Evolutionary conservation across 2,888 invertebrate species (phyloP).

Genomic region (Cremastinae sp.): DNA sequence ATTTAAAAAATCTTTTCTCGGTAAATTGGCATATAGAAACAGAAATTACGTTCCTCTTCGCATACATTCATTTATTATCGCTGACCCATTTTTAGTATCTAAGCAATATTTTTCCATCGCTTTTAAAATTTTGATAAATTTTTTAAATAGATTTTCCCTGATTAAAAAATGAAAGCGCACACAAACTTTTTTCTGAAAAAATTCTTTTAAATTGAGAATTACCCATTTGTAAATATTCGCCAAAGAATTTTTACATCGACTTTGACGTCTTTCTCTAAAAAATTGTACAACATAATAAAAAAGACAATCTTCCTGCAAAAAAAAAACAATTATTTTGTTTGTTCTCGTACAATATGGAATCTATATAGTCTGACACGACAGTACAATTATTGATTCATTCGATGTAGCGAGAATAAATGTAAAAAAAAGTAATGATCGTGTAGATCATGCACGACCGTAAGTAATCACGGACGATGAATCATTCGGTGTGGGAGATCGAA

Average conservation of each 20-base stretch:
- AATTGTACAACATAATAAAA: not conserved
- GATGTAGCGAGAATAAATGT: slow-evolving; percentile 42
- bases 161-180: too few species aligned
- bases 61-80: too few species aligned
- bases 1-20: too few species aligned
- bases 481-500: slow-evolving; percentile 33
- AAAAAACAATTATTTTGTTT: slow-evolving; percentile 27
- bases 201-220: too few species aligned
- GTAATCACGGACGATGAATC: slow-evolving; percentile 46
- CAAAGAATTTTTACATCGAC: not conserved
- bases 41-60: too few species aligned
- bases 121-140: too few species aligned
- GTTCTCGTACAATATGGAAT: slow-evolving; percentile 45
- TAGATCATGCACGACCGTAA: slow-evolving; percentile 37
- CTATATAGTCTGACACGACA: slow-evolving; percentile 24
- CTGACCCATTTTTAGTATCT: too few species aligned
- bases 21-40: too few species aligned
- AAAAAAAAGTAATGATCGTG: slow-evolving; percentile 29
- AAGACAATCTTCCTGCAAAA: slow-evolving; percentile 12
- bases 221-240: too few species aligned
- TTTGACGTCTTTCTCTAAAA: not conserved
- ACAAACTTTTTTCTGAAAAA: too few species aligned
- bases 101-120: too few species aligned
- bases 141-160: too few species aligned
- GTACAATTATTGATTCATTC: slow-evolving; percentile 53